Evolutionary conservation across 2,888 invertebrate genomes (phyloP), one percentile per base, ranked within the genome.

Genomic region (Agriopis aurantiaria): DNA sequence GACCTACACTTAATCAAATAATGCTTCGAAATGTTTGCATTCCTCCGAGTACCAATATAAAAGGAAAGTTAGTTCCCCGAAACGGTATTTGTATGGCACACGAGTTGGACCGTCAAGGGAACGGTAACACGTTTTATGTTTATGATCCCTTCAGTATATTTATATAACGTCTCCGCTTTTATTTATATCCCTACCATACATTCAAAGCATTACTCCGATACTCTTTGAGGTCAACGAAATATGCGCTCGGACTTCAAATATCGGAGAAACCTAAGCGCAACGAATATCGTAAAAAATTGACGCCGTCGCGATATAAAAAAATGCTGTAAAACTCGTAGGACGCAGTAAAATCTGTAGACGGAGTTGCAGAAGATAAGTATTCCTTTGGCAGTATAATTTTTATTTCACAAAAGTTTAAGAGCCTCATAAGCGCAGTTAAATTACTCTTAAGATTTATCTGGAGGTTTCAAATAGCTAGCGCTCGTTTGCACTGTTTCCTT

Each of bases 121-220:
- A 79, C 79, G 76, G 82, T 80, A 84, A 80, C 84, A 80, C 80
- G 83, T 87, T 88, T 87, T 86, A 88, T 83, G 85, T 83, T 87
- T 85, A 86, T 86, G 84, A 84, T 82, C 82, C 83, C 82, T 82
- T 77, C 76, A 75, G 78, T 79, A 79, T 84, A 83, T 85, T 85
- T 84, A 85, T 81, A 78, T 82, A 81, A 80, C 82, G 75, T 82
- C 78, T 71, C 77, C 76, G 76, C 78, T 80, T 80, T 83, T 85
- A 84, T 86, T 83, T 81, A 80, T 76, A 81, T 76, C 80, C 69
- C 68, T 53, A 67, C 67, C 67, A 65, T 59, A 66, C 57, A 52
- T 77, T 64, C 74, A 75, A 75, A 75, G 74, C 56, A 72, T 62
- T 73, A 76, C 75, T 79, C 67, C 72, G 76, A 75, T 65, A 65